These are phyloP conservation scores for Nanorana parkeri DNA, from an alignment of 2,113 vertebrate species.

Conservation along the genomic window DNA sequence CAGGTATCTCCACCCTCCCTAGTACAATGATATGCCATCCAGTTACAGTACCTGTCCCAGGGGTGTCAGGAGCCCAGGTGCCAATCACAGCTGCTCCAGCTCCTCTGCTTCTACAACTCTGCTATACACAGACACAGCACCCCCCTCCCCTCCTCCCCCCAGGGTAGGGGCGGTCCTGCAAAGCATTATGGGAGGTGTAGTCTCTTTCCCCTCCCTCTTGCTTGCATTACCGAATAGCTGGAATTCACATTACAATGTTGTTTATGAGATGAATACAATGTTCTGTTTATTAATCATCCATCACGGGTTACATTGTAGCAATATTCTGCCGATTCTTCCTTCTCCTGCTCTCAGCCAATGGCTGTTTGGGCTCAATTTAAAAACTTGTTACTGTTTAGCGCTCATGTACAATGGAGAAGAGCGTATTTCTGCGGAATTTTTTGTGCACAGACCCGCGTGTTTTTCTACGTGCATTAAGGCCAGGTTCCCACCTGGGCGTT, in stretches of 20 bases:
- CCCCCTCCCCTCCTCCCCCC: not conserved
- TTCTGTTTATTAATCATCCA: too few species aligned
- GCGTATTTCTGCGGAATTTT: too few species aligned
- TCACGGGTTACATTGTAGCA: too few species aligned
- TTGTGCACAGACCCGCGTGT: too few species aligned
- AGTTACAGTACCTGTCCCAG: conserved; percentile 8
- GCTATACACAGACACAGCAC: not conserved
- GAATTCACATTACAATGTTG: not conserved
- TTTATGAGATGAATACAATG: too few species aligned
- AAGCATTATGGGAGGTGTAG: conserved; percentile 20
- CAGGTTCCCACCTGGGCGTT: too few species aligned
- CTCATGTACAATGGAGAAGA: too few species aligned
- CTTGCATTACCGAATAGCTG: not conserved
- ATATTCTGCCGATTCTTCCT: too few species aligned
- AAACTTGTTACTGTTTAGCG: too few species aligned
- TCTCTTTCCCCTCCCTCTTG: not conserved
- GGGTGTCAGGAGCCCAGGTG: conserved; percentile 9
- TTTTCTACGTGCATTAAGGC: too few species aligned
- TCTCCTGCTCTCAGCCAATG: too few species aligned
- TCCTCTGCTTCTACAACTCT: conserved; percentile 3
- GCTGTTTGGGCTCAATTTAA: too few species aligned
- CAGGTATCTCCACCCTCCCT: not conserved
- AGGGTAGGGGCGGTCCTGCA: not conserved
- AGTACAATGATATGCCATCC: not conserved
- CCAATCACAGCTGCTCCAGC: conserved; percentile 22